Base-by-base conservation (phyloP, 2,113 vertebrate species). In the Oncorhynchus mykiss region DNA sequence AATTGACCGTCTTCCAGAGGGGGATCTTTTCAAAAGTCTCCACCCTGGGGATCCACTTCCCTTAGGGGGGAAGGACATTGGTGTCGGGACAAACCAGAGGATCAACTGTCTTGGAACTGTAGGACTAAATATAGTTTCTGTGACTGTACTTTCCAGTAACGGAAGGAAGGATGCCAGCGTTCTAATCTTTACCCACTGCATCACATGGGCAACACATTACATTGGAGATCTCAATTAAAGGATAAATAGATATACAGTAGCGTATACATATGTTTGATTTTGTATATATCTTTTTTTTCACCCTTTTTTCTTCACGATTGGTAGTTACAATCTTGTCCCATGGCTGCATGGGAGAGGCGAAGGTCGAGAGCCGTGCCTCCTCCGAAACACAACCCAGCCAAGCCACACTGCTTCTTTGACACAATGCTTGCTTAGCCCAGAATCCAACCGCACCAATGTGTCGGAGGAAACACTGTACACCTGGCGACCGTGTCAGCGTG, bases 121-220 rank as follows among this genome's bases (percentile, higher is more conserved):
- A 20, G 14, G 18, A 57, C 76, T 81, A 86, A 74, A 86, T 82
- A 84, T 84, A 88, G 77, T 54, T 71, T 73, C 67, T 82, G 71
- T 64, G 67, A 73, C 60, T 76, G 68, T 66, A 80, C 77, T 75
- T 82, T 80, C 70, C 76, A 79, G 69, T 73, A 64, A 20, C 72
- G 51, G 71, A 66, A 22, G n/a, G n/a, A 62, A 62, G 1, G 59
- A 62, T 31, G 22, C 11, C 65, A 67, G 14, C 11, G 11, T 24
- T 67, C 65, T n/a, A 31, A 67, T 67, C 65, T 67, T 67, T 25
- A 31, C 4, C 65, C 65, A 25, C 14, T 29, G 4, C 60, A 67
- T 67, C 25, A 67, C 65, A 67, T 27, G 24, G 22, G n/a, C 20
- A 64, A 11, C 65, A 29, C 59, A 24, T 22, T 8, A 8, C n/a